Base-by-base conservation (phyloP, 2,113 vertebrate genomes). In the Ovis canadensis region DNA sequence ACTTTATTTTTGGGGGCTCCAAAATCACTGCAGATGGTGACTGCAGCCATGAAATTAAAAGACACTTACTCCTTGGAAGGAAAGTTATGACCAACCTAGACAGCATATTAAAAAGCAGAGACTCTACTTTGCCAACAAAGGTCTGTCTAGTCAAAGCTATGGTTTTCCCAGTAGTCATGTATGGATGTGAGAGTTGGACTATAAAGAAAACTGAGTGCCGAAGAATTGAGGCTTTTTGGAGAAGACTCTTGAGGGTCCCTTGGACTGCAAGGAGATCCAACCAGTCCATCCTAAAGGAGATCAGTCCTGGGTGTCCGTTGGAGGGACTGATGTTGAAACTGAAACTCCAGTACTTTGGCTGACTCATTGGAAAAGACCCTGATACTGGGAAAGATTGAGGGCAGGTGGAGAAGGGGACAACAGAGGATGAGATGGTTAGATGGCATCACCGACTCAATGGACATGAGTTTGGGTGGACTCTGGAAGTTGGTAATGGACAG, bases 141-240 rank as follows among this genome's bases (percentile, higher is more conserved):
- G 7, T 67, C 16, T 33, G 4, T 8, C 7, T 67, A 64, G 33
- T 67, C 33, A 67, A 67, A 33, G 33, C 7, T 67, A 19, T 67
- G 33, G 7, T 67, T 67, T 67, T 67, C 8, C 62, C 62, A n/a
- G 62, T 67, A 19, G 62, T 67, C 33, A 67, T 19, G 62, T 19
- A 67, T 67, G 16, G 16, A n/a, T 67, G 7, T 67, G 64, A 67
- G 64, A 21, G 8, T 36, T 67, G 64, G 33, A 67, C 33, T 19
- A 5, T 67, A 10, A 36, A 36, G n/a, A 36, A 36, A 21, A 4
- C 64, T 67, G 64, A 67, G 64, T 10, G 2, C 33, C 0, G 0
- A 71, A 36, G n/a, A 71, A 71, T 6, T 36, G 64, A 36, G 19
- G n/a, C 9, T 36, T 71, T 11, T 21, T 36, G n/a, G 64, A 71